Evolutionary conservation across 1,140 invertebrate genomes (phyloP).

Genomic region (Scaptomyza graminum): DNA sequence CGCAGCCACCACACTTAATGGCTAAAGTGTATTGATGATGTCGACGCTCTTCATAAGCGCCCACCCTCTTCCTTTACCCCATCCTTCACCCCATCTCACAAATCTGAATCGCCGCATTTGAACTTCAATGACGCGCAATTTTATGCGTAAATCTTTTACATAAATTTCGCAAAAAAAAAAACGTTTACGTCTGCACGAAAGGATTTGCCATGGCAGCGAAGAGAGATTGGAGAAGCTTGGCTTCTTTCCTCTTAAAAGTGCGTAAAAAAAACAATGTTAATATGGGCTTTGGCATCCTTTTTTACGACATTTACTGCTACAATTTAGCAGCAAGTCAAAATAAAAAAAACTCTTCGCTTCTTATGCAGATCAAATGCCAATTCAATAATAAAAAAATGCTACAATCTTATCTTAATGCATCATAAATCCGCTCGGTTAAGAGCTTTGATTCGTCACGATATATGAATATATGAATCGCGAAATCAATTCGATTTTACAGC

Average conservation of each 20-base stretch:
- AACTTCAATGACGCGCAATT: slow-evolving; percentile 81
- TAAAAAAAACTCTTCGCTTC: slow-evolving; percentile 8
- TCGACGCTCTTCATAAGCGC: slow-evolving; percentile 22
- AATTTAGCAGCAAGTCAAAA: slow-evolving; percentile 57
- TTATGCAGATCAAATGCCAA: slow-evolving; percentile 65
- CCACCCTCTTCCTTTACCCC: neutral
- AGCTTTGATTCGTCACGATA: slow-evolving; percentile 4
- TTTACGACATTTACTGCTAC: slow-evolving; percentile 74
- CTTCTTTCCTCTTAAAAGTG: slow-evolving; percentile 57
- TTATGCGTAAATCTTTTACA: slow-evolving; percentile 82
- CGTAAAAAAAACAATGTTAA: slow-evolving; percentile 76
- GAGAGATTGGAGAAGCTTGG: slow-evolving; percentile 13
- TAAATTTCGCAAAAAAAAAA: slow-evolving; percentile 69
- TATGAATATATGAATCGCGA: slow-evolving; percentile 11
- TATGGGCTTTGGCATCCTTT: slow-evolving; percentile 58
- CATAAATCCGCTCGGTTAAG: slow-evolving; percentile 62
- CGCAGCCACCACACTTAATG: slow-evolving; percentile 34
- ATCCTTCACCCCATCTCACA: slow-evolving; percentile 5
- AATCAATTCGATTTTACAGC: slow-evolving; percentile 32
- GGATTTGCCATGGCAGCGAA: slow-evolving; percentile 51
- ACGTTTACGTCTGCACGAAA: slow-evolving; percentile 75
- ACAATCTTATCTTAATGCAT: slow-evolving; percentile 52
- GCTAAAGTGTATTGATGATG: slow-evolving; percentile 75
- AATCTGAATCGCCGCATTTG: slow-evolving; percentile 75
- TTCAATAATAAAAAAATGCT: slow-evolving; percentile 72